Conservation (phyloP, 1,140 invertebrate species). For the Paraescarpia echinospica region DNA sequence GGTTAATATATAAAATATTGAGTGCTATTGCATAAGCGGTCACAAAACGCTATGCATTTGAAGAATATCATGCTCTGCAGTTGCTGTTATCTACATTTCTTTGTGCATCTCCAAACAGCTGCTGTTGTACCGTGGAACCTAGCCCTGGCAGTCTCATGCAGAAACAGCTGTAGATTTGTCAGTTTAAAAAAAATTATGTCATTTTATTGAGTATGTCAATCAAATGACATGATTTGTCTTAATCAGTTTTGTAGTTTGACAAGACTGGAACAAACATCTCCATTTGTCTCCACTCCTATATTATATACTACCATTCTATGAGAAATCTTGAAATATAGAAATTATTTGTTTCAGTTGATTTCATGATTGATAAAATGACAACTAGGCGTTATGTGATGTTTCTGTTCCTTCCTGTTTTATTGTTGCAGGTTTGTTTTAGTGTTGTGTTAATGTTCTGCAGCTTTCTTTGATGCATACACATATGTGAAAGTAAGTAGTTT, state of each 20-base stretch:
- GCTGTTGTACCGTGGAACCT: background rate
- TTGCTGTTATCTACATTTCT: background rate
- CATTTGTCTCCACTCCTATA: background rate
- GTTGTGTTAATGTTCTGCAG: background rate
- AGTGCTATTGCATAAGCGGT: no score
- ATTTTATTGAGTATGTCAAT: no score
- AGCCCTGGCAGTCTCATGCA: background rate
- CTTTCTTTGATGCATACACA: background rate
- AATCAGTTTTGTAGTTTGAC: no score
- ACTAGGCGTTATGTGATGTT: background rate
- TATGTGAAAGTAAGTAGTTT: background rate
- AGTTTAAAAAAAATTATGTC: background rate
- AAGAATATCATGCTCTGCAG: background rate
- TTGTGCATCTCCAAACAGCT: background rate
- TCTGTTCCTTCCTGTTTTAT: background rate
- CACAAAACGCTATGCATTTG: background rate
- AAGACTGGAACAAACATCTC: background rate
- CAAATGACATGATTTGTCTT: no score
- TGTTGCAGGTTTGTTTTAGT: background rate
- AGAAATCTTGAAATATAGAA: background rate
- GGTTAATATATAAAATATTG: constrained; percentile 3
- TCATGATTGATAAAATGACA: no score
- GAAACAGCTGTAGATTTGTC: background rate
- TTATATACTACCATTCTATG: background rate
- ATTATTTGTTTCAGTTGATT: background rate